Conservation (phyloP, 2,113 vertebrate species). For the Indicator maculatus region DNA sequence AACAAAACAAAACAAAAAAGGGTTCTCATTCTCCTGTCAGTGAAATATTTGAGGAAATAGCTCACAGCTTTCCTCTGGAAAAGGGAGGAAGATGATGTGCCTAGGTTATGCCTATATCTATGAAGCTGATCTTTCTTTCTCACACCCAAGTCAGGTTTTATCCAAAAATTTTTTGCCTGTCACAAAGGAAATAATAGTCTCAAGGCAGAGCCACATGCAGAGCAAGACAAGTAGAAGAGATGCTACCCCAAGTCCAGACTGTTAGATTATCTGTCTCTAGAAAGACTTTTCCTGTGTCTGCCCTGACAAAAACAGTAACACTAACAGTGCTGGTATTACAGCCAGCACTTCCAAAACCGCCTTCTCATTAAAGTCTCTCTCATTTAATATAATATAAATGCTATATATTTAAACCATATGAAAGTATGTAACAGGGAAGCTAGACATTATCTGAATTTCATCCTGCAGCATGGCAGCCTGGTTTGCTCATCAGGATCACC, state of each 20-base stretch:
- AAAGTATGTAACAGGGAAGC: neutral
- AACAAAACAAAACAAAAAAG: neutral
- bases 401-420: neutral
- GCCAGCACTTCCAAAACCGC: neutral
- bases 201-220: slow-evolving; percentile 5
- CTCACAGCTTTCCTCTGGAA: neutral
- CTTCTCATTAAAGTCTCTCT: neutral
- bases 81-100: neutral
- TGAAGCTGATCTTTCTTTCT: neutral
- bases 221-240: neutral
- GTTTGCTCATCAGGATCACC: slow-evolving; percentile 5
- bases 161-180: neutral
- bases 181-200: slow-evolving; percentile 4
- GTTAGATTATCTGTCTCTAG: slow-evolving; percentile 41
- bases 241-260: neutral
- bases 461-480: neutral
- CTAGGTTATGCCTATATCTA: neutral
- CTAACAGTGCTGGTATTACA: neutral
- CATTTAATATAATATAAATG: neutral
- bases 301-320: neutral
- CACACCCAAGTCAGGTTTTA: slow-evolving; percentile 16
- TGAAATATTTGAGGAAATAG: slow-evolving; percentile 25
- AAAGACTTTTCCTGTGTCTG: slow-evolving; percentile 24
- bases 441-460: neutral
- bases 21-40: neutral